Evolutionary conservation across 2,888 invertebrate species (phyloP).

Genomic region (Phrixothrix hirtus): DNA sequence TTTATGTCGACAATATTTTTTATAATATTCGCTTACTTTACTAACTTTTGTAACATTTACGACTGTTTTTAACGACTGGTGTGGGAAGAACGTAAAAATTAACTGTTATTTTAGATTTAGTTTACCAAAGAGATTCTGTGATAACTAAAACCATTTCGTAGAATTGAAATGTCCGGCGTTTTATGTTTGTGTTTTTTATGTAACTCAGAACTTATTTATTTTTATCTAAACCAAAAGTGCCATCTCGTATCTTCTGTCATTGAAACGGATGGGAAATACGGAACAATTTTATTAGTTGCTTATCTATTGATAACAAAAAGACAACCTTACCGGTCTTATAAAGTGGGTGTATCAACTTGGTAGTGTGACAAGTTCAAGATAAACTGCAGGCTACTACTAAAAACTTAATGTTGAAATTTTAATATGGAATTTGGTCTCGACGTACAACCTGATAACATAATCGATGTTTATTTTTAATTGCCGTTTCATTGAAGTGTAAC

Average conservation of each 20-base stretch:
- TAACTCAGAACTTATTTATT: constrained; percentile 10
- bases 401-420: constrained; percentile 7
- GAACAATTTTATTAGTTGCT: constrained; percentile 20
- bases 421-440: too few species aligned
- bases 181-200: constrained; percentile 23
- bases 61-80: constrained; percentile 21
- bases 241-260: constrained; percentile 22
- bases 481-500: too few species aligned
- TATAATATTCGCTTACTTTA: constrained; percentile 14
- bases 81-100: constrained; percentile 26
- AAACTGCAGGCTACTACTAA: constrained; percentile 24
- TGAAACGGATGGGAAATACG: constrained; percentile 22
- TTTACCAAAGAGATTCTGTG: constrained; percentile 27
- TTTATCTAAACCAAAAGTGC: constrained; percentile 11
- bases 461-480: too few species aligned
- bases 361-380: constrained; percentile 23
- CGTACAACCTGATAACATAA: too few species aligned
- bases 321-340: constrained; percentile 16
- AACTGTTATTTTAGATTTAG: constrained; percentile 25
- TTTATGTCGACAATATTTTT: constrained; percentile 17
- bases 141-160: constrained; percentile 24
- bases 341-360: constrained; percentile 22
- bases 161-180: constrained; percentile 29
- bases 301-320: constrained; percentile 16
- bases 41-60: constrained; percentile 17